A percentile compares a stretch with the other conserved stretches of the same genome.
These are phyloP conservation scores for Sarcophilus harrisii DNA, from an alignment of 2,797 vertebrate genomes.

Conservation along the genomic window DNA sequence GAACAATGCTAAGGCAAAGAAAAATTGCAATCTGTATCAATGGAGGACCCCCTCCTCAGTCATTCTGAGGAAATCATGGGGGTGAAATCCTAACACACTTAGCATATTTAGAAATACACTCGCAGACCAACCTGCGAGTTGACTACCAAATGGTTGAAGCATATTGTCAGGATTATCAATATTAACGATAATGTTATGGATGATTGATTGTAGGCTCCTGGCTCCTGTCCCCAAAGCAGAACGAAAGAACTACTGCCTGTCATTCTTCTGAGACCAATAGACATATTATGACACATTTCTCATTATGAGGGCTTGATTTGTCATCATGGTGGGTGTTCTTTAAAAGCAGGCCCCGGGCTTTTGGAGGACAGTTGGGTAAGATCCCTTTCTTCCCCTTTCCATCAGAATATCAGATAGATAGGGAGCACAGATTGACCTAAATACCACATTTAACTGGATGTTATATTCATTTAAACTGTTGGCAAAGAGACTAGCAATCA, in stretches of 20 bases:
- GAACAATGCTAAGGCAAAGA: not conserved
- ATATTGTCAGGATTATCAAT: conserved; percentile 49
- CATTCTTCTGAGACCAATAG: conserved; percentile 43
- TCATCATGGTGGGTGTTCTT: conserved; percentile 17
- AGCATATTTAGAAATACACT: conserved; percentile 64
- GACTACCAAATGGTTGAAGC: conserved; percentile 15
- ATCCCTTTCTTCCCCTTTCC: not conserved
- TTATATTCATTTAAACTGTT: not conserved
- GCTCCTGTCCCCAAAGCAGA: not conserved
- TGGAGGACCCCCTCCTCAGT: not conserved
- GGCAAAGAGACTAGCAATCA: not conserved
- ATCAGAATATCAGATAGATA: not conserved
- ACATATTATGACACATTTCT: conserved; percentile 20
- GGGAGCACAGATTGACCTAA: not conserved
- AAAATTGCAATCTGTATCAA: not conserved
- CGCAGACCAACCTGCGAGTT: conserved; percentile 35
- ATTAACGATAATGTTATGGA: conserved; percentile 39
- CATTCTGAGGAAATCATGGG: not conserved
- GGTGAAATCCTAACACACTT: conserved; percentile 29
- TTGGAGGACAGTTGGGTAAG: not conserved
- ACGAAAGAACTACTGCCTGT: not conserved
- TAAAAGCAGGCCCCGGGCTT: not conserved
- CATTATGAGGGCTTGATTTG: conserved; percentile 8
- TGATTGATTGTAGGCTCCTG: not conserved
- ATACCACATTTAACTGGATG: not conserved